Evolutionary conservation across 1,140 invertebrate species (phyloP).

Genomic region (Zaprionus kolodkinae): DNA sequence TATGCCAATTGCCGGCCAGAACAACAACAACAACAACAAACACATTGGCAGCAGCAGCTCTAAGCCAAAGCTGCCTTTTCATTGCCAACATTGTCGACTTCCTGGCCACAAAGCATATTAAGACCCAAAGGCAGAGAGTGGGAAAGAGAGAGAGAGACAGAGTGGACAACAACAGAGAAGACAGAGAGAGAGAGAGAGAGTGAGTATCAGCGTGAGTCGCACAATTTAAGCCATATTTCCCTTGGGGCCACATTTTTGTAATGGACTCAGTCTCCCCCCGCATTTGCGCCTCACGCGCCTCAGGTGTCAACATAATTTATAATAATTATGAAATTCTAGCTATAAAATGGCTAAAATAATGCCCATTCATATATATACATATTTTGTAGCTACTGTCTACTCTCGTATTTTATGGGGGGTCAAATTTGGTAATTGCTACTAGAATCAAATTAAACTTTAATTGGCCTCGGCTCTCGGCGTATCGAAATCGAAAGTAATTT

Average conservation of each 20-base stretch:
- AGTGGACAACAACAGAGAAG: background rate
- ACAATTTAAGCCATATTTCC: slow-evolving; percentile 54
- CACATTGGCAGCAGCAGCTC: slow-evolving; percentile 20
- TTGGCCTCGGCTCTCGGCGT: background rate
- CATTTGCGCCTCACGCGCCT: slow-evolving; percentile 63
- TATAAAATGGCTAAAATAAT: slow-evolving; percentile 34
- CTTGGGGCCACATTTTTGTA: slow-evolving; percentile 26
- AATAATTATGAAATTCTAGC: slow-evolving; percentile 78
- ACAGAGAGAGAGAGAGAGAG: slow-evolving; percentile 24
- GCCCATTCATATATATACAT: slow-evolving; percentile 17
- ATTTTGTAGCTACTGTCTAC: slow-evolving; percentile 4
- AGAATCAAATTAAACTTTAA: slow-evolving; percentile 29
- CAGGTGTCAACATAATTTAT: slow-evolving; percentile 80
- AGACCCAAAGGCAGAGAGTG: slow-evolving; percentile 4
- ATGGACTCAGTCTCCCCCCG: slow-evolving; percentile 18
- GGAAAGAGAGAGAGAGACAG: slow-evolving; percentile 21
- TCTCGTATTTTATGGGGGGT: slow-evolving; percentile 23
- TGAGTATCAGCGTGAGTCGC: slow-evolving; percentile 48
- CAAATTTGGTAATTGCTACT: slow-evolving; percentile 33
- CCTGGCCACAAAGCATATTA: slow-evolving; percentile 51
- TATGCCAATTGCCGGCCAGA: slow-evolving; percentile 51
- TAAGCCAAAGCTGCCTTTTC: slow-evolving; percentile 51
- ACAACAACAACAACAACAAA: slow-evolving; percentile 13
- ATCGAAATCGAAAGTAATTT: background rate
- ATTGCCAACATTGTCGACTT: slow-evolving; percentile 52